Evolutionary conservation across 2,113 vertebrate species (phyloP).

Genomic region (Cyrtonyx montezumae): DNA sequence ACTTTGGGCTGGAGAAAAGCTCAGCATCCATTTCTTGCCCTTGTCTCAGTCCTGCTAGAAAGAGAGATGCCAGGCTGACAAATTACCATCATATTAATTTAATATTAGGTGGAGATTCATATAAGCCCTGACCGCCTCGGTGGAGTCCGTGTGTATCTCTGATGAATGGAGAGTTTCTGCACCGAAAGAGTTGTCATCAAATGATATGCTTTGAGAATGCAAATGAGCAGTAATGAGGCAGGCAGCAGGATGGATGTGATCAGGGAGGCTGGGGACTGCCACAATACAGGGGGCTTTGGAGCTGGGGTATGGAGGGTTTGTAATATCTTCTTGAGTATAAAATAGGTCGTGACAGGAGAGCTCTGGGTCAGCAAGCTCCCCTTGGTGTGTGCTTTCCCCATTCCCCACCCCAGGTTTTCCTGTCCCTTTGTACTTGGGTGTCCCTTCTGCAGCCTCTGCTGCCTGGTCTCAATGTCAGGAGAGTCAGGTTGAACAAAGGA

Average conservation of each 20-base stretch:
- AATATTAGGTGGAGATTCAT: neutral
- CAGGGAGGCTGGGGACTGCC: neutral
- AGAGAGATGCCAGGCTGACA: neutral
- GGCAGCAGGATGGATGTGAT: neutral
- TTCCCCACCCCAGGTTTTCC: neutral
- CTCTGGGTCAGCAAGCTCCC: neutral
- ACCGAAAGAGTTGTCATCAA: neutral
- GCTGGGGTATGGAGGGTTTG: neutral
- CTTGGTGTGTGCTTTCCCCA: neutral
- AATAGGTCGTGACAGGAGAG: neutral
- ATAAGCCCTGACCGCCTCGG: neutral
- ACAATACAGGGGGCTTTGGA: neutral
- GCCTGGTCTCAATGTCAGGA: neutral
- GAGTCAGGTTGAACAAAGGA: neutral
- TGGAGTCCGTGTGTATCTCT: neutral
- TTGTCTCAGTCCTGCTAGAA: neutral
- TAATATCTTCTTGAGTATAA: neutral
- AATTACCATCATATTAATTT: constrained; percentile 30
- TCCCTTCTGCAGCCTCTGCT: neutral
- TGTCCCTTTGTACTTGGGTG: neutral
- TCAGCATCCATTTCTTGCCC: neutral
- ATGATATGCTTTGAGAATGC: neutral
- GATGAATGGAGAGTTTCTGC: constrained; percentile 22
- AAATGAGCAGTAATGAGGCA: neutral
- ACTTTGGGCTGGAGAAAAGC: neutral